Conservation (phyloP, 2,797 vertebrate genomes). For the Rhyacichthys aspro region DNA sequence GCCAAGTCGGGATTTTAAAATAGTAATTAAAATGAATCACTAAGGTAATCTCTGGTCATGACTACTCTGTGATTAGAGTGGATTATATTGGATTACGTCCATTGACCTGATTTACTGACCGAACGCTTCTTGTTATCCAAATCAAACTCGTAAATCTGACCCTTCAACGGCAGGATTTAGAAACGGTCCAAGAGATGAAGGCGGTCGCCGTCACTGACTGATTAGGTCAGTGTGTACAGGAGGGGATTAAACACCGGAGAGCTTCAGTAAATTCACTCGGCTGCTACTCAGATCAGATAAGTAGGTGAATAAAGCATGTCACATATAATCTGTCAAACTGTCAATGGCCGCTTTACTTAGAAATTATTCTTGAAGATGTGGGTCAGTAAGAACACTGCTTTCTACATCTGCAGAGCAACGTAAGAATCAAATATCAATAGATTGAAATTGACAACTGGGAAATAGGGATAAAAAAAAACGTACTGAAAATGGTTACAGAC, state of each 20-base stretch:
- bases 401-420: no score
- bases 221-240: neutral
- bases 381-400: conserved; percentile 34
- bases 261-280: neutral
- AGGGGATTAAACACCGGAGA: conserved; percentile 7
- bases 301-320: conserved; percentile 12
- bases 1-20: conserved; percentile 64
- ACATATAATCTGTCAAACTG: conserved; percentile 33
- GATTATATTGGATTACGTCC: conserved; percentile 75
- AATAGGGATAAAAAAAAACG: no score
- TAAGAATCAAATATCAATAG: no score
- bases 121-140: conserved; percentile 62
- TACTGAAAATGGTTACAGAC: no score
- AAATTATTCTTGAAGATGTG: conserved; percentile 60
- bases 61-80: conserved; percentile 63
- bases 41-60: conserved; percentile 61
- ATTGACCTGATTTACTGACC: conserved; percentile 77
- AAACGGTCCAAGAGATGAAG: conserved; percentile 13
- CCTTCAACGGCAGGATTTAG: conserved; percentile 46
- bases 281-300: neutral
- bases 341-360: conserved; percentile 9
- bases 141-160: conserved; percentile 61
- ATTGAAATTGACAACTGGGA: no score
- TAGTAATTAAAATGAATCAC: conserved; percentile 71
- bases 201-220: conserved; percentile 16